Conservation (phyloP, 2,888 invertebrate species). For the Tipula confusa region DNA sequence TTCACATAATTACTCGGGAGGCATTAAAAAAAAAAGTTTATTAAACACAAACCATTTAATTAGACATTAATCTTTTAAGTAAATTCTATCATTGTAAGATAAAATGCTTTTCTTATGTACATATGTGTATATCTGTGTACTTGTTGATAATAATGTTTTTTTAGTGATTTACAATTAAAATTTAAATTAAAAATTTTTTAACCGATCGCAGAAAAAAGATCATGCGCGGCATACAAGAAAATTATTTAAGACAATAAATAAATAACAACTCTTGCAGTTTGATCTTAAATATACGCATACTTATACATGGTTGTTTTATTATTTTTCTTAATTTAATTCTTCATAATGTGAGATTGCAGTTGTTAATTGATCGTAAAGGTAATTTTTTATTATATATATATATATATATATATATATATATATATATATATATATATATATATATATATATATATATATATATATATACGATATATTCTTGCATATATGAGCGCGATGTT, state of each 20-base stretch:
- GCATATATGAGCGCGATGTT: too few relatives aligned
- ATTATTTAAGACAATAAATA: not conserved
- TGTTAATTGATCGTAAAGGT: slow-evolving; percentile 16
- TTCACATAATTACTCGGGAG: slow-evolving; percentile 6
- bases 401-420: too few relatives aligned
- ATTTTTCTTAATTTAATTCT: not conserved
- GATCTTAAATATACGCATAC: not conserved
- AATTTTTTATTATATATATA: not conserved
- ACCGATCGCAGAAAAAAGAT: not conserved
- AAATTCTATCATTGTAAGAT: slow-evolving; percentile 5
- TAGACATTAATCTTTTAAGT: slow-evolving; percentile 20
- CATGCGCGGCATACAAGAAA: not conserved
- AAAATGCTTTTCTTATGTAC: not conserved
- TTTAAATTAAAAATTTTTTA: not conserved
- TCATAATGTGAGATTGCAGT: slow-evolving; percentile 25
- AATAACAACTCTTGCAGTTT: slow-evolving; percentile 7
- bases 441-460: too few relatives aligned
- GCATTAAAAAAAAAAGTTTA: not conserved
- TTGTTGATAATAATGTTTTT: not conserved
- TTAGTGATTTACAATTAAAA: not conserved
- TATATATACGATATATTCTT: too few relatives aligned
- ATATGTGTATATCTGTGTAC: too few relatives aligned
- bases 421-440: too few relatives aligned
- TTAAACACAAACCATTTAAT: slow-evolving; percentile 20
- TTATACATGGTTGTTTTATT: not conserved